Evolutionary conservation across 2,797 vertebrate genomes (phyloP), one percentile per base, ranked within the genome.

Genomic region (Austrolebias charrua): DNA sequence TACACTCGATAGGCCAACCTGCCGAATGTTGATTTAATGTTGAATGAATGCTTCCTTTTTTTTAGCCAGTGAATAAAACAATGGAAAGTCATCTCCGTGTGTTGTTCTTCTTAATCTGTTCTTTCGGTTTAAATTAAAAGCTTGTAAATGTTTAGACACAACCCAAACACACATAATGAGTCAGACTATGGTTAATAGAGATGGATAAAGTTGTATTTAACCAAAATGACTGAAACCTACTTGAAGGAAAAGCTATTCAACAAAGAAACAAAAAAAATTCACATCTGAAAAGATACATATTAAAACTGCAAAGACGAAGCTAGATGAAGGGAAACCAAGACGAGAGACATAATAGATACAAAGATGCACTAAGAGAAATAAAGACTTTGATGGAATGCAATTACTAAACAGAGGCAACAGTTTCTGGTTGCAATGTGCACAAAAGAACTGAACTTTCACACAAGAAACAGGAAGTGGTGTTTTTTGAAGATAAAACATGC

Each of bases 1-100:
- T 65, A 64, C 65, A 78, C 68, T 56, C 38, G 55, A 73, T 62
- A 92, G 94, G 93, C 81, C 94, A 95, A 95, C 93, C 94, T 95
- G 94, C 92, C 87, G 92, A 95, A 94, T 95, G 93, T 95, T 95
- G 93, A 94, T 95, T 95, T 95, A 92, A 94, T 97, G 95, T 95
- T 94, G 95, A 97, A 95, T 95, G 95, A 96, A 96, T 98, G 96
- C 95, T 95, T 95, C 56, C 94, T 96, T 94, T 98, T 98, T 98
- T 98, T 98, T 97, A 96, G 96, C 96, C 94, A 87, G 94, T 94
- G 92, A 99, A 98, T 99, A 99, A 94, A 83, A 93, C 93, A 94
- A 95, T 92, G 70, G 84, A 85, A 82, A 82, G 52, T 60, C 0
- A 1, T 11, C 60, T 66, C 61, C 4, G 20, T 13, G 12, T 12